Base-by-base conservation (phyloP, 1,140 invertebrate species). In the Dinoponera quadriceps region DNA sequence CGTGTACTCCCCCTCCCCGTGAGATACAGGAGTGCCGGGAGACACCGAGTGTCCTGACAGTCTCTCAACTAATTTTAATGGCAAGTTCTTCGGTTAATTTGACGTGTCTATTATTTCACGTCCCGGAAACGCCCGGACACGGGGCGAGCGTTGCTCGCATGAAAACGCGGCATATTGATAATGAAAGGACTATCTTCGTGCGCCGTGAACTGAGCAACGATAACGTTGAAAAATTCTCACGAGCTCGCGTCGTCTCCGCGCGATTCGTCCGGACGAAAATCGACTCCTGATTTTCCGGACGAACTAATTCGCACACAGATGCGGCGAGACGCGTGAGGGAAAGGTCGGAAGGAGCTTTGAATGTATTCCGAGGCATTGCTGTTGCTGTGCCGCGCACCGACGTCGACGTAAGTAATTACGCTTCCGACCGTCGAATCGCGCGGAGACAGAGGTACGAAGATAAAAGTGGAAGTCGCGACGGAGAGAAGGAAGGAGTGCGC, bases 341-440 rank as follows among this genome's bases (percentile, higher is more conserved):
- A 9, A 44, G 38, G 38, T 44, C 38, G 38, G 38, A 9, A 11
- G 0, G 38, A 9, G 38, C 4, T 4, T 9, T 44, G 38, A 29
- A 5, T 29, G 13, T 13, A 13, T 44, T 5, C 1, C 13, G 1
- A 22, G 27, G 25, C 49, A 38, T 38, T 66, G 13, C 60, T 29
- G 14, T 13, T 75, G n/a, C 18, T 66, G 77, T 60, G 78, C 62
- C 44, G 82, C 16, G 66, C 81, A 59, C 66, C 74, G 66, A 82
- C 73, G 68, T 90, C 87, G 83, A 87, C 90, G 89, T 91, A 93
- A 92, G 90, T 92, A 93, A 94, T 93, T 92, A 93, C 87, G 88
- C 90, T 91, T 92, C 90, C 89, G 91, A 89, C 91, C 88, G 91
- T 91, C 92, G 90, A 93, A 92, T 90, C 86, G 88, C 88, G 88